These are phyloP conservation scores for Xiphorhynchus erythropygius DNA, from an alignment of 2,797 vertebrate species.

Conservation along the genomic window DNA sequence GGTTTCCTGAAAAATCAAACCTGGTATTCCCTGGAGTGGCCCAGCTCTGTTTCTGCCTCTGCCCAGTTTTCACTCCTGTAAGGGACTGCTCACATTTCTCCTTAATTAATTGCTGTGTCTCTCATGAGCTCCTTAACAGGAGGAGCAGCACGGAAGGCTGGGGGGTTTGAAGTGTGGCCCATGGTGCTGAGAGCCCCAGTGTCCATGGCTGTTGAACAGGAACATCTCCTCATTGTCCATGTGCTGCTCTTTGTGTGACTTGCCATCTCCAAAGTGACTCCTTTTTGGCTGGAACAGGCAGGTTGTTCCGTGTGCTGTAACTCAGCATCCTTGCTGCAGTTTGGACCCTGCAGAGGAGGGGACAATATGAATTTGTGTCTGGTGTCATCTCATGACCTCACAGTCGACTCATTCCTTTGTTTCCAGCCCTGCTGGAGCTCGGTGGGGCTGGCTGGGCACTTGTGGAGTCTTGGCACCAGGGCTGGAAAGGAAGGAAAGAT, in stretches of 20 bases:
- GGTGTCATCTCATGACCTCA: background rate
- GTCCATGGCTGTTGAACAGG: background rate
- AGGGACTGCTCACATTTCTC: background rate
- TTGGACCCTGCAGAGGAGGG: background rate
- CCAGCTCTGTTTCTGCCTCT: background rate
- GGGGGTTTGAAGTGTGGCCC: background rate
- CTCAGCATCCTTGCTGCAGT: background rate
- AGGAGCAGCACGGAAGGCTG: background rate
- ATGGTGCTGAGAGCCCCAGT: background rate
- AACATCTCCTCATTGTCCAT: rapidly evolving
- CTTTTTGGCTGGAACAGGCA: rapidly evolving
- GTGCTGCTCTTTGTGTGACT: background rate
- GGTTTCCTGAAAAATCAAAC: background rate
- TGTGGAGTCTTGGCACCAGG: background rate
- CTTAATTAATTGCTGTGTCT: rapidly evolving
- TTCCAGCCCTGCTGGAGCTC: background rate
- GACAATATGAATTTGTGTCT: rapidly evolving
- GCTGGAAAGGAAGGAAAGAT: background rate
- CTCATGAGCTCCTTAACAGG: background rate
- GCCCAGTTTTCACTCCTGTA: background rate
- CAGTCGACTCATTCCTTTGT: background rate
- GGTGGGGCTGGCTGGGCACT: rapidly evolving
- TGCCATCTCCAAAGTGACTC: rapidly evolving
- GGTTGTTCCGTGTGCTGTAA: rapidly evolving
- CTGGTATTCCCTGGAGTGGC: background rate